Conservation (phyloP, 2,888 invertebrate species). For the Criorhina ranunculi region DNA sequence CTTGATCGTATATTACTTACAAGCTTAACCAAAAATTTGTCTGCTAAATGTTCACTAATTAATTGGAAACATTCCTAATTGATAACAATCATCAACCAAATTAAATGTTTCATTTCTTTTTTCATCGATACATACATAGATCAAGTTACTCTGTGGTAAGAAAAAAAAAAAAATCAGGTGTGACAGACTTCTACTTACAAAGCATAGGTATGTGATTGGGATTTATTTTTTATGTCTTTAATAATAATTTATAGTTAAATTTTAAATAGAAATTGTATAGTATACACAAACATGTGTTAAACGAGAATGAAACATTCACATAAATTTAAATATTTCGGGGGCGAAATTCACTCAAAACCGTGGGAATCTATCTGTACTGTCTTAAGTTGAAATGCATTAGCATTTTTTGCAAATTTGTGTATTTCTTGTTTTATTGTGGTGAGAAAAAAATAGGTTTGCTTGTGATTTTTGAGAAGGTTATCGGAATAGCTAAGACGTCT, state of each 20-base stretch:
- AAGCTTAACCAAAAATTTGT: slow-evolving; percentile 11
- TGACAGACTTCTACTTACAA: slow-evolving; percentile 34
- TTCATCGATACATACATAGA: slow-evolving; percentile 10
- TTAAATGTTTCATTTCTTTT: slow-evolving; percentile 5
- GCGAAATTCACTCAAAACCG: slow-evolving; percentile 44
- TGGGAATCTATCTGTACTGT: slow-evolving; percentile 41
- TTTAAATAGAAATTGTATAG: slow-evolving; percentile 29
- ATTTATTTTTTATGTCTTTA: slow-evolving; percentile 37
- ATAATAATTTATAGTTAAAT: slow-evolving; percentile 47
- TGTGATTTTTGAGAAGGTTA: slow-evolving; percentile 6
- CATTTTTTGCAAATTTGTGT: slow-evolving; percentile 48
- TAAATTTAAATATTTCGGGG: slow-evolving; percentile 57
- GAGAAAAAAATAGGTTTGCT: neutral
- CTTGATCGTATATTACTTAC: neutral
- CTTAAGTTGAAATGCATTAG: slow-evolving; percentile 30
- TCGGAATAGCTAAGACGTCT: neutral
- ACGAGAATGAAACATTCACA: slow-evolving; percentile 17
- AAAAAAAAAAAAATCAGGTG: slow-evolving; percentile 5
- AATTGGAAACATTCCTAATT: slow-evolving; percentile 1
- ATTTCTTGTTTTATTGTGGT: neutral
- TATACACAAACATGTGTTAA: slow-evolving; percentile 20
- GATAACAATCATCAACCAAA: slow-evolving; percentile 1
- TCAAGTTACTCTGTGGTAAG: slow-evolving; percentile 9
- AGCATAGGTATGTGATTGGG: slow-evolving; percentile 24
- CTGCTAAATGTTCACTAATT: neutral